A percentile compares a stretch with the other conserved stretches of the same genome.
Evolutionary conservation across 1,140 invertebrate genomes (phyloP).

Genomic region (Drosophila repletoides): DNA sequence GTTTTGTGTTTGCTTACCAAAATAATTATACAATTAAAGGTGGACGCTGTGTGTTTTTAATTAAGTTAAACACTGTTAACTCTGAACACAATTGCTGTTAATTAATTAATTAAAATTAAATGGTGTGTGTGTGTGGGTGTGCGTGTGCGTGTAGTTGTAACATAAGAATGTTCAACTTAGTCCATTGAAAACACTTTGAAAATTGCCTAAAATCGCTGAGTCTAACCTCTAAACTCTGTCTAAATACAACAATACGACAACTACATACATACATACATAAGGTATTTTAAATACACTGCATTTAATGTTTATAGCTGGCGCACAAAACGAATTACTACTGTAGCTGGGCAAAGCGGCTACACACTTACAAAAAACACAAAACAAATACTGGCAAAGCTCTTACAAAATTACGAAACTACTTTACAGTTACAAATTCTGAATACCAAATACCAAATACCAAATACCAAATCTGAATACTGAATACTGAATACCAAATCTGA

Average conservation of each 20-base stretch:
- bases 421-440: constrained; percentile 61
- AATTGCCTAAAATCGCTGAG: constrained; percentile 43
- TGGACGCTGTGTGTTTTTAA: constrained; percentile 19
- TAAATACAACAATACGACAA: constrained; percentile 45
- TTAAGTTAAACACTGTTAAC: constrained; percentile 22
- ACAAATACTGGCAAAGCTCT: constrained; percentile 60
- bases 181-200: constrained; percentile 68
- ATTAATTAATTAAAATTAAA: constrained; percentile 16
- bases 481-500: neutral
- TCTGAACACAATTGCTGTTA: constrained; percentile 59
- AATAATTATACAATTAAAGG: constrained; percentile 31
- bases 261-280: constrained; percentile 18
- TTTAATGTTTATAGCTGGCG: constrained; percentile 22
- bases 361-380: constrained; percentile 54
- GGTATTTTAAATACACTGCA: constrained; percentile 39
- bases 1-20: constrained; percentile 8
- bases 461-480: constrained; percentile 1
- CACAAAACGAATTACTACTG: constrained; percentile 46
- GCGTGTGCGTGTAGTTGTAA: constrained; percentile 28
- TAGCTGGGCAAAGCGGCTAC: constrained; percentile 51
- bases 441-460: constrained; percentile 49
- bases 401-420: constrained; percentile 79
- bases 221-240: constrained; percentile 20
- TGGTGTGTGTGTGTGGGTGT: neutral
- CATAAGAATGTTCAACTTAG: constrained; percentile 71